These are phyloP conservation scores for Crambe crambe DNA, from an alignment of 37 sponge, comb jelly and placozoan genomes.

Conservation along the genomic window DNA sequence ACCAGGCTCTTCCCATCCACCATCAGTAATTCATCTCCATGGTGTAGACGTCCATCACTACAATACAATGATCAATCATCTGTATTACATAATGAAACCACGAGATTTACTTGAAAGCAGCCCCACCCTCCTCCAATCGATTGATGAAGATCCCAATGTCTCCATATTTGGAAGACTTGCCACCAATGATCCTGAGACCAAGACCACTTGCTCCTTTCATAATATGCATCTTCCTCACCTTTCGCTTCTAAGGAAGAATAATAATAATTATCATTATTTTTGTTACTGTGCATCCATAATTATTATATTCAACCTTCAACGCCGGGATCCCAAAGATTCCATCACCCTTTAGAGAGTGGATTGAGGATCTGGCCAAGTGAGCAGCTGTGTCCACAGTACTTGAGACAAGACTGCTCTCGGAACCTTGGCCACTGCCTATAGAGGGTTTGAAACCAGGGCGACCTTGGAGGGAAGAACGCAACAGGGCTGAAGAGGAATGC, in stretches of 20 bases:
- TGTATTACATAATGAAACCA: not conserved
- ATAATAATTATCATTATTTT: too few relatives aligned
- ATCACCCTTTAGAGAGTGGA: not conserved
- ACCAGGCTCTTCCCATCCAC: constrained; percentile 71
- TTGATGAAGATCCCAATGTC: constrained; percentile 69
- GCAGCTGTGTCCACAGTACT: constrained; percentile 66
- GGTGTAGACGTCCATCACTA: constrained; percentile 65
- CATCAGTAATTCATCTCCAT: constrained; percentile 76
- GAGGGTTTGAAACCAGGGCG: constrained; percentile 58
- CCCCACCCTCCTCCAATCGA: constrained; percentile 41
- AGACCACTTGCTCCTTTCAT: constrained; percentile 56
- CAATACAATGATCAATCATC: not conserved
- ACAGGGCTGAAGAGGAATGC: too few relatives aligned
- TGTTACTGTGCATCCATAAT: too few relatives aligned
- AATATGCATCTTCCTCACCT: constrained; percentile 70
- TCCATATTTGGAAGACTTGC: constrained; percentile 68
- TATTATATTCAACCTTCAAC: too few relatives aligned
- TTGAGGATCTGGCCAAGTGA: constrained; percentile 33
- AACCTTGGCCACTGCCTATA: constrained; percentile 45
- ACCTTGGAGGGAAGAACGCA: constrained; percentile 28
- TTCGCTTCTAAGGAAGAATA: constrained; percentile 38
- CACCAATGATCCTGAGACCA: constrained; percentile 69
- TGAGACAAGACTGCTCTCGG: constrained; percentile 43
- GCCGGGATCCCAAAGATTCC: too few relatives aligned
- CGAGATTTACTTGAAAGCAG: constrained; percentile 54